Percentiles rank a stretch among this genome's conserved stretches.
These are phyloP conservation scores for Sycophila texana DNA, from an alignment of 2,888 invertebrate genomes.

Conservation along the genomic window DNA sequence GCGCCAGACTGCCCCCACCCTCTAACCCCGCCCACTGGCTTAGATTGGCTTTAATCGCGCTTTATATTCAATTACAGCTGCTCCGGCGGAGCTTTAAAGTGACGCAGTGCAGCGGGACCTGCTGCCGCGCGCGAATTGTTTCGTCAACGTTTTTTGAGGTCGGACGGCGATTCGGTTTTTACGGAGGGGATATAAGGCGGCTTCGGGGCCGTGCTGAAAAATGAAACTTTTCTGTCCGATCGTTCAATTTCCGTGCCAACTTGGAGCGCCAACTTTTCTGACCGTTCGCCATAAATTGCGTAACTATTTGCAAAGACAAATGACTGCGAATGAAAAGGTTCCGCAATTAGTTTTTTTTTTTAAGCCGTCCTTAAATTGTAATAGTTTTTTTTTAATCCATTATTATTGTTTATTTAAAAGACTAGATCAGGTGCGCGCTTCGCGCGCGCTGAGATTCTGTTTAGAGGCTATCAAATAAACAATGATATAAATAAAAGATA, in stretches of 20 bases:
- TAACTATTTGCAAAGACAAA: conserved; percentile 26
- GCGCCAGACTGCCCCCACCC: background rate
- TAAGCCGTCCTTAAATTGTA: too few species aligned
- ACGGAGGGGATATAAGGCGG: background rate
- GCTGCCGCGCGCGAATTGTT: conserved; percentile 1
- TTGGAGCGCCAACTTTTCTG: conserved; percentile 43
- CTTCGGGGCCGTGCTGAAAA: conserved; percentile 9
- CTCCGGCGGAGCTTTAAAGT: conserved; percentile 10
- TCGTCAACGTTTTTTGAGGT: background rate
- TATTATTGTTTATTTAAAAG: too few species aligned
- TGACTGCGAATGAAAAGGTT: background rate
- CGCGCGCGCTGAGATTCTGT: too few species aligned
- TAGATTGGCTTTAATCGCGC: conserved; percentile 53
- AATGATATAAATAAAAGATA: too few species aligned
- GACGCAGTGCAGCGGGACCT: conserved; percentile 18
- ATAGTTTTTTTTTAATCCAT: too few species aligned
- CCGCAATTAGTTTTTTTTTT: too few species aligned
- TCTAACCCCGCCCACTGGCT: background rate
- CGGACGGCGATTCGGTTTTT: background rate
- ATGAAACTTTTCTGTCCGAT: conserved; percentile 51
- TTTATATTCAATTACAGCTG: conserved; percentile 54
- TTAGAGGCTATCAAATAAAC: too few species aligned
- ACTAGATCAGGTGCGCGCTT: too few species aligned
- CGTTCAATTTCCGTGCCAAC: conserved; percentile 51
- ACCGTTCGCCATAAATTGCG: conserved; percentile 23